These are phyloP conservation scores for Boleophthalmus pectinirostris DNA, from an alignment of 2,113 vertebrate species.

Conservation along the genomic window DNA sequence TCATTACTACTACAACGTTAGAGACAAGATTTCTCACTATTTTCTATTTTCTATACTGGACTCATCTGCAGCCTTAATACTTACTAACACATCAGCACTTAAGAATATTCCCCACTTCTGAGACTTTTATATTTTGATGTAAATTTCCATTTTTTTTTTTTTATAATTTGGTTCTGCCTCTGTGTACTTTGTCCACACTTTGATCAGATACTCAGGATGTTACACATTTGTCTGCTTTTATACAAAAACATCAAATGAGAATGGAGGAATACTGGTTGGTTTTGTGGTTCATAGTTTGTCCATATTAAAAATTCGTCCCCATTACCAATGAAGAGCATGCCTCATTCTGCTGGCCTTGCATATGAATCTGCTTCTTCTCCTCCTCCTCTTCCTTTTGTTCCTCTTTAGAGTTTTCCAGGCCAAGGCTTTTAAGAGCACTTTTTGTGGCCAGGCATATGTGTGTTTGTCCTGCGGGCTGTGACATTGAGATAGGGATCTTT, in stretches of 20 bases:
- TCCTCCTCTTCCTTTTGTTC: slow-evolving; percentile 10
- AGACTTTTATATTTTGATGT: background rate
- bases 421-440: slow-evolving; percentile 13
- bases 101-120: no score
- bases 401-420: slow-evolving; percentile 11
- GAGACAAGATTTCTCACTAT: background rate
- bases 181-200: background rate
- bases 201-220: background rate
- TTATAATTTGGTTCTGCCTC: background rate
- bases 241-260: slow-evolving; percentile 22
- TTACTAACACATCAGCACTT: background rate
- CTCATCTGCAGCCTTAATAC: background rate
- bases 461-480: slow-evolving; percentile 36
- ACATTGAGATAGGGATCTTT: slow-evolving; percentile 64
- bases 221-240: slow-evolving; percentile 39
- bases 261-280: background rate
- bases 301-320: background rate
- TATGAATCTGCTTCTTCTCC: background rate
- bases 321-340: background rate
- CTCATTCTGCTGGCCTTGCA: slow-evolving; percentile 1
- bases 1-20: background rate
- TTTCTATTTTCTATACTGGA: background rate
- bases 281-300: background rate
- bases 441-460: slow-evolving; percentile 25
- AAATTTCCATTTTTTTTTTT: background rate